Conservation (phyloP, 1,140 invertebrate genomes). For the Drosophila equinoxialis region DNA sequence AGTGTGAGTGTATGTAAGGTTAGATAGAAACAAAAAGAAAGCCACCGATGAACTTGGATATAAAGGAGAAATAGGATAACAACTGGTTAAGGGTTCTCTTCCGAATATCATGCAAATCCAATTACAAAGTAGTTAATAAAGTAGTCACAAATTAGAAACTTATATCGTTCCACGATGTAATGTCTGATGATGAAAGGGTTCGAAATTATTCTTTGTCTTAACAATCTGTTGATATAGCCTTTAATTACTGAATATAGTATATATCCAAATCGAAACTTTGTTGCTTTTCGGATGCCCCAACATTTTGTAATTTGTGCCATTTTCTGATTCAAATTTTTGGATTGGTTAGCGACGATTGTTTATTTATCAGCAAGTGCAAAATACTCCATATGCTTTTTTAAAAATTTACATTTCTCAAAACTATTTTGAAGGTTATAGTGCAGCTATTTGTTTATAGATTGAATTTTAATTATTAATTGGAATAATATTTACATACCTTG, state of each 20-base stretch:
- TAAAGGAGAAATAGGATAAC: neutral
- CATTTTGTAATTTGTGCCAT: constrained; percentile 54
- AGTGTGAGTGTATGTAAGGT: constrained; percentile 47
- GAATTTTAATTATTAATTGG: constrained; percentile 10
- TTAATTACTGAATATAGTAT: neutral
- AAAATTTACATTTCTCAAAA: constrained; percentile 32
- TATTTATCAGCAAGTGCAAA: constrained; percentile 49
- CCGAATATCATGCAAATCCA: too few species aligned
- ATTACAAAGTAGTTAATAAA: too few species aligned
- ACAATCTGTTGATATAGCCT: neutral
- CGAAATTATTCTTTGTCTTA: too few species aligned
- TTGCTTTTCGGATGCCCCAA: constrained; percentile 55
- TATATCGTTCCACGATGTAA: too few species aligned
- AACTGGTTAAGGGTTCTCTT: too few species aligned
- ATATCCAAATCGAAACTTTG: constrained; percentile 17
- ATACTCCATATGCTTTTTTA: constrained; percentile 47
- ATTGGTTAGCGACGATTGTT: constrained; percentile 39
- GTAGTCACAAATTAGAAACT: too few species aligned
- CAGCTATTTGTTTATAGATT: constrained; percentile 23
- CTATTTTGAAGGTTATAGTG: constrained; percentile 37
- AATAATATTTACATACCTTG: constrained; percentile 62
- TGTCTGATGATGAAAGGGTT: too few species aligned
- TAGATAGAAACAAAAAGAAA: constrained; percentile 58
- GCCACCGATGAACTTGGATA: constrained; percentile 20
- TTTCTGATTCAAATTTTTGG: constrained; percentile 7